A percentile compares a stretch with the other conserved stretches of the same genome.
Conservation (phyloP, 1,140 invertebrate species). For the Mizuhopecten yessoensis region DNA sequence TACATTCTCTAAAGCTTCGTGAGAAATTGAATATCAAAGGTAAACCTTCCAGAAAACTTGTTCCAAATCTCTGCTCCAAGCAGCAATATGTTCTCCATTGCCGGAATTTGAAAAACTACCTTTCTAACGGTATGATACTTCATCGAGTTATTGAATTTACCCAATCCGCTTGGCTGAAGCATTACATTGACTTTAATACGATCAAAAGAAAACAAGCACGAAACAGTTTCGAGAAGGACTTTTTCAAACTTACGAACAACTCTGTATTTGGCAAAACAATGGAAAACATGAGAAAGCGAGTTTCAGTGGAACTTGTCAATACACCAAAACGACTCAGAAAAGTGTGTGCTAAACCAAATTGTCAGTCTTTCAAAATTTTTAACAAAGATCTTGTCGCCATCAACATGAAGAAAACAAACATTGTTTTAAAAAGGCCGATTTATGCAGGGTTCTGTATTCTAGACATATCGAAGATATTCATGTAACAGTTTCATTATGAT, state of each 20-base stretch:
- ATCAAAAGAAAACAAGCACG: constrained; percentile 76
- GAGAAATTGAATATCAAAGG: too few species aligned
- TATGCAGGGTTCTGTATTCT: constrained; percentile 70
- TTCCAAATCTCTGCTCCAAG: constrained; percentile 64
- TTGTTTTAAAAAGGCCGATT: constrained; percentile 57
- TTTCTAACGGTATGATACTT: constrained; percentile 2
- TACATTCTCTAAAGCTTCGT: too few species aligned
- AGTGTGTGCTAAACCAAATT: constrained; percentile 78
- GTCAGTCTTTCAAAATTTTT: constrained; percentile 78
- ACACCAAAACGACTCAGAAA: constrained; percentile 59
- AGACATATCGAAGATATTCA: constrained; percentile 70
- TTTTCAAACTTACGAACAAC: constrained; percentile 84
- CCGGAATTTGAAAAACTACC: too few species aligned
- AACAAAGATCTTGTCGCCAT: constrained; percentile 68
- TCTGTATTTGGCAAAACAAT: constrained; percentile 83
- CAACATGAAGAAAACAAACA: constrained; percentile 62
- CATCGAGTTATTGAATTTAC: constrained; percentile 54
- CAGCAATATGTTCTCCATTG: constrained; percentile 65
- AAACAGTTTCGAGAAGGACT: constrained; percentile 82
- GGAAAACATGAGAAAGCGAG: constrained; percentile 79
- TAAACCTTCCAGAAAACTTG: constrained; percentile 54
- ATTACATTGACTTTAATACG: constrained; percentile 63
- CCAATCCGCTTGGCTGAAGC: constrained; percentile 47
- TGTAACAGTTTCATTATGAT: constrained; percentile 80
- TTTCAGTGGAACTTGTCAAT: constrained; percentile 64